A percentile compares a stretch with the other conserved stretches of the same genome.
Evolutionary conservation across 2,113 vertebrate species (phyloP).

Genomic region (Mustela lutreola): DNA sequence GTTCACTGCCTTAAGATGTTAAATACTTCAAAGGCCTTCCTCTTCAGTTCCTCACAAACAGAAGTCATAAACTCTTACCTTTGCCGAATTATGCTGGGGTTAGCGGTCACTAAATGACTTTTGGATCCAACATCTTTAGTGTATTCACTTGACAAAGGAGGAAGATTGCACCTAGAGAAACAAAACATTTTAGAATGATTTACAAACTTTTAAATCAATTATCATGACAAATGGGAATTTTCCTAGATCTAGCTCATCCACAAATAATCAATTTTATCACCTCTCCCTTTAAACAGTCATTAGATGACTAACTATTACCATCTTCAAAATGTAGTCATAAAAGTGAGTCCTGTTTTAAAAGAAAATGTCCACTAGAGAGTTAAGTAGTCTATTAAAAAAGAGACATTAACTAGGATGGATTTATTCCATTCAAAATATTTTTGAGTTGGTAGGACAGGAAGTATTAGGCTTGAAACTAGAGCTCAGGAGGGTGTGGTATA

Average conservation of each 20-base stretch:
- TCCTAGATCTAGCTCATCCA: constrained; percentile 46
- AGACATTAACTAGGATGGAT: background rate
- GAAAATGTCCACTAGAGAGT: background rate
- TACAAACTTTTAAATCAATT: background rate
- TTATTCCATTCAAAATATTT: constrained; percentile 51
- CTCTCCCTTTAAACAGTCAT: constrained; percentile 42
- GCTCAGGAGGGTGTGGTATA: background rate
- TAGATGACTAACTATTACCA: constrained; percentile 30
- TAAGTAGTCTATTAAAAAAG: constrained; percentile 9
- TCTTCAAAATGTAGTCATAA: constrained; percentile 46
- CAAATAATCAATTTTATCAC: constrained; percentile 43
- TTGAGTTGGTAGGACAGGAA: background rate
- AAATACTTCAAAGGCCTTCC: background rate
- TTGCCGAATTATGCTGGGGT: constrained; percentile 98
- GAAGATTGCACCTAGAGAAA: constrained; percentile 95
- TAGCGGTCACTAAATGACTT: constrained; percentile 97
- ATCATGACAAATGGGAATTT: background rate
- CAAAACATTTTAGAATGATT: constrained; percentile 52
- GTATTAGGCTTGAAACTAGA: background rate
- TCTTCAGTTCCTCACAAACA: constrained; percentile 31
- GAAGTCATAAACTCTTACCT: constrained; percentile 88
- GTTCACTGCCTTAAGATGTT: background rate
- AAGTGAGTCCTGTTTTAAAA: constrained; percentile 3
- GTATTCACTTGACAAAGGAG: constrained; percentile 94
- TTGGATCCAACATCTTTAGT: constrained; percentile 94